Percentiles rank a stretch among this genome's conserved stretches.
These are phyloP conservation scores for Drosophila siamana DNA, from an alignment of 2,888 invertebrate species.

Conservation along the genomic window DNA sequence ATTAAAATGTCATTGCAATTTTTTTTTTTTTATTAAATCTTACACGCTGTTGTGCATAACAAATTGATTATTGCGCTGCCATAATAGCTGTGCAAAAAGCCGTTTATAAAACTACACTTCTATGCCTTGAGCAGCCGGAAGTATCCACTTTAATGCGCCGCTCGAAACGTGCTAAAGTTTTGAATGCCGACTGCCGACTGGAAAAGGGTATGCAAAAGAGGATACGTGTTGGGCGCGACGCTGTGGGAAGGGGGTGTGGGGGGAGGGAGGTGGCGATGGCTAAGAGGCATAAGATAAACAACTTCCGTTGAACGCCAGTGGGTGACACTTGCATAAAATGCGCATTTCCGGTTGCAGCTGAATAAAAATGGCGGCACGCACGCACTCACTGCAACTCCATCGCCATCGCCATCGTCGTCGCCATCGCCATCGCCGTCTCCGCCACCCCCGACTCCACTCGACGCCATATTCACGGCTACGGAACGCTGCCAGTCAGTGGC, in stretches of 20 bases:
- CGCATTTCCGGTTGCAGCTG: constrained; percentile 55
- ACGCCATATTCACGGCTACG: constrained; percentile 28
- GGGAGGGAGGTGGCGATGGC: no score
- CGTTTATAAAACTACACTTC: no score
- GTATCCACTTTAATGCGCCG: neutral
- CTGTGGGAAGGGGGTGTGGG: no score
- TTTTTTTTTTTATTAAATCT: no score
- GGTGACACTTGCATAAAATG: constrained; percentile 66
- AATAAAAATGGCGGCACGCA: constrained; percentile 52
- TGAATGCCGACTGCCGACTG: neutral
- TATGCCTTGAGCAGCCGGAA: neutral
- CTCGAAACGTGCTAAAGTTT: no score
- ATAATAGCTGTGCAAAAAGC: no score
- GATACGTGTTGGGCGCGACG: neutral
- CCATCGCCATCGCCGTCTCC: no score
- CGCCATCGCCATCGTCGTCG: no score
- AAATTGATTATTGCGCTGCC: no score
- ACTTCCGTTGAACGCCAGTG: constrained; percentile 59
- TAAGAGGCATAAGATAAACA: constrained; percentile 59
- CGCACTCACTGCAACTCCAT: neutral
- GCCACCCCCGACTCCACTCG: neutral
- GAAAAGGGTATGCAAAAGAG: constrained; percentile 6
- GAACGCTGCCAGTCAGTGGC: constrained; percentile 38
- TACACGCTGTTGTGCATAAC: no score
- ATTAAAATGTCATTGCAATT: no score